A percentile compares a stretch with the other conserved stretches of the same genome.
Conservation (phyloP, 2,888 invertebrate genomes). For the Coelopa pilipes region DNA sequence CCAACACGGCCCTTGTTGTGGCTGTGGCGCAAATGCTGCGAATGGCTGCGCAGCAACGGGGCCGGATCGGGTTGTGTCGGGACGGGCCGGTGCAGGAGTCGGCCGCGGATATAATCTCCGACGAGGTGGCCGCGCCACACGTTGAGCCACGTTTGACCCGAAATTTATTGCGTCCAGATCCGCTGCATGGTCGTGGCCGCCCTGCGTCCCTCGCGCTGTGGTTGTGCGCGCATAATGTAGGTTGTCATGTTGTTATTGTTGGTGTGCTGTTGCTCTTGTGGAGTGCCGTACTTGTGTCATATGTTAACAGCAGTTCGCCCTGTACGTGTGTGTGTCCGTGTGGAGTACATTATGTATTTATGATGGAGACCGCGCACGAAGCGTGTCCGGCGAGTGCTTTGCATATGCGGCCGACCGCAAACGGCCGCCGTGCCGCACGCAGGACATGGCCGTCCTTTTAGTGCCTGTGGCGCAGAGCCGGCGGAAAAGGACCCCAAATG, state of each 20-base stretch:
- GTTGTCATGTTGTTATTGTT: constrained; percentile 32
- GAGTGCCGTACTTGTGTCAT: constrained; percentile 22
- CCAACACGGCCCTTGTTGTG: constrained; percentile 29
- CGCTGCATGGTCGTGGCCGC: constrained; percentile 22
- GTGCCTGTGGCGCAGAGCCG: not conserved
- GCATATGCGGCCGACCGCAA: constrained; percentile 10
- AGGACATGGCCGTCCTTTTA: not conserved
- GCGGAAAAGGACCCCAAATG: too few species aligned
- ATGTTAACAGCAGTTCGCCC: constrained; percentile 22
- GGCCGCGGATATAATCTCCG: constrained; percentile 22
- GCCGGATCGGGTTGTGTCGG: not conserved
- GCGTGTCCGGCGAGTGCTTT: not conserved
- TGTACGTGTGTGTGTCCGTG: constrained; percentile 17
- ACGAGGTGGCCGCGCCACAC: constrained; percentile 25
- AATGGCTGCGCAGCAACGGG: not conserved
- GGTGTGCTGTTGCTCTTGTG: not conserved
- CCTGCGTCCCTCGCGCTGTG: constrained; percentile 1
- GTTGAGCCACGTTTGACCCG: constrained; percentile 32
- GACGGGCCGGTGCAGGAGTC: constrained; percentile 12
- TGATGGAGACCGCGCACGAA: constrained; percentile 10
- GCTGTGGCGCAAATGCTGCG: constrained; percentile 18
- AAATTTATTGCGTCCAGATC: constrained; percentile 37
- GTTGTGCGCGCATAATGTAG: constrained; percentile 11
- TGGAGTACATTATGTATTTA: constrained; percentile 20
- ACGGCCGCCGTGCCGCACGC: not conserved